Evolutionary conservation across 2,113 vertebrate species (phyloP), one percentile per base, ranked within the genome.

Genomic region (Otolemur garnettii): DNA sequence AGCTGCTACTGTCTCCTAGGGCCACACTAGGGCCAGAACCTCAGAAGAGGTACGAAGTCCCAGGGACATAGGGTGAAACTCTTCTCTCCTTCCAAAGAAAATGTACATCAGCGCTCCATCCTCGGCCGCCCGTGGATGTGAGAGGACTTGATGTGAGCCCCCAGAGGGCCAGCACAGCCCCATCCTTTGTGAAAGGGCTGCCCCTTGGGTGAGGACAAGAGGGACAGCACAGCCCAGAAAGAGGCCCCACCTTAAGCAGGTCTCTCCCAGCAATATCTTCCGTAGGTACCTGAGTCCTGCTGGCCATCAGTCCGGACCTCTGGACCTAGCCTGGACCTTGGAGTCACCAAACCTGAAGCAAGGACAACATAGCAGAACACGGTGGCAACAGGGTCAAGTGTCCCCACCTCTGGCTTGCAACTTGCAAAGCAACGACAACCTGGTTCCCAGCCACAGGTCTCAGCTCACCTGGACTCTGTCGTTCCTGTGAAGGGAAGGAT

Each of bases 351-450:
- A 26, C 3, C 0, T 0, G 1, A 22, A 21, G 55, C 57, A 17
- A 18, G 12, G 19, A 3, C 5, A 4, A 3, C 10, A 0, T 0
- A 28, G 19, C 0, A 12, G 28, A n/a, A n/a, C 28, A 0, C 2
- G 3, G 64, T 18, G 14, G 1, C 6, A 10, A 72, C 1, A 15
- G 14, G 14, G 24, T 57, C 57, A 7, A 1, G 24, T 21, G 10
- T 1, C 59, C 22, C 19, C 5, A 50, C 45, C 45, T 50, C 45
- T 50, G 45, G 45, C 45, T 50, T 50, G 45, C 45, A 50, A 50
- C 45, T 50, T 10, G 10, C 45, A 50, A 50, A 9, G 45, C 45
- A 50, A 50, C 45, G 7, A 50, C 45, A 50, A 50, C 8, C 45
- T 50, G 10, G 45, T 55, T 35, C n/a, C 81, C 75, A 21, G 14